These are phyloP conservation scores for Smittia sp. DNA, from an alignment of 2,888 invertebrate species.

Conservation along the genomic window DNA sequence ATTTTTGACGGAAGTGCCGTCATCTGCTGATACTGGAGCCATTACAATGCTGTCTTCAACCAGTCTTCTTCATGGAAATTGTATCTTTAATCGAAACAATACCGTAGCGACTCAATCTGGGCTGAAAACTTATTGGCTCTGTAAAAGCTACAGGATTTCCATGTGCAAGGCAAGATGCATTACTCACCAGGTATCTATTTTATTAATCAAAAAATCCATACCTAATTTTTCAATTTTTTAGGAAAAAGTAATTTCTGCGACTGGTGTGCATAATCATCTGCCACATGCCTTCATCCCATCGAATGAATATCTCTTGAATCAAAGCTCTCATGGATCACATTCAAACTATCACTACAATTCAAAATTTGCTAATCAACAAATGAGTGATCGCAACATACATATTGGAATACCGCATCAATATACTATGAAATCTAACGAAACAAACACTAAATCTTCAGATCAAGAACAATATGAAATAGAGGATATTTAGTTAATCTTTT, in stretches of 20 bases:
- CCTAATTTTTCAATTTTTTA: slow-evolving; percentile 46
- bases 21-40: slow-evolving; percentile 45
- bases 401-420: too few relatives aligned
- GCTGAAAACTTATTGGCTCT: slow-evolving; percentile 55
- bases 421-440: too few relatives aligned
- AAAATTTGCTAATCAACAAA: too few relatives aligned
- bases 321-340: too few relatives aligned
- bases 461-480: too few relatives aligned
- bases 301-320: too few relatives aligned
- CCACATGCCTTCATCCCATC: too few relatives aligned
- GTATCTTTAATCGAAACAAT: slow-evolving; percentile 54
- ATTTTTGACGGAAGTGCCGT: not conserved
- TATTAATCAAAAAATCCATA: not conserved
- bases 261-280: slow-evolving; percentile 53
- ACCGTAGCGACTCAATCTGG: slow-evolving; percentile 55
- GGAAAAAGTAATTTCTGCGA: slow-evolving; percentile 54
- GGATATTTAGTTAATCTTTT: too few relatives aligned
- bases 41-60: slow-evolving; percentile 54
- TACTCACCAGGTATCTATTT: slow-evolving; percentile 44
- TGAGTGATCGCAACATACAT: too few relatives aligned
- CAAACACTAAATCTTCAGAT: too few relatives aligned
- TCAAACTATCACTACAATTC: too few relatives aligned
- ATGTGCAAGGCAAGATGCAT: slow-evolving; percentile 54
- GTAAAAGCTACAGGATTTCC: slow-evolving; percentile 54
- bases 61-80: slow-evolving; percentile 53